A percentile compares a stretch with the other conserved stretches of the same genome.
These are phyloP conservation scores for Rhynchomys soricoides DNA, from an alignment of 2,113 vertebrate genomes.

Conservation along the genomic window DNA sequence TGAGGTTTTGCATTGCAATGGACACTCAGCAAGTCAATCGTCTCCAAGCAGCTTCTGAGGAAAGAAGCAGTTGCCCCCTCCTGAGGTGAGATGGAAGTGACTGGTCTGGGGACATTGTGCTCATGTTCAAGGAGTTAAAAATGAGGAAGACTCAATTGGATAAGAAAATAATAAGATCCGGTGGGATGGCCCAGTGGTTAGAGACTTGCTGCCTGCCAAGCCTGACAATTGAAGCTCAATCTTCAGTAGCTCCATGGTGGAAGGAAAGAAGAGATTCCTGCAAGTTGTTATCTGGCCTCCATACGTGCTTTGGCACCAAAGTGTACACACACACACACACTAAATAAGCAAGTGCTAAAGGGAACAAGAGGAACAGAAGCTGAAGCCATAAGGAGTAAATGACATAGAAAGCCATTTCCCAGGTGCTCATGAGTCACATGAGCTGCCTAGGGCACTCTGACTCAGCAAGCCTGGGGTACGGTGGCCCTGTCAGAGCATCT, in stretches of 20 bases:
- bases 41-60: not conserved
- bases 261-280: not conserved
- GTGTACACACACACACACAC: not conserved
- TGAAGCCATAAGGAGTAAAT: not conserved
- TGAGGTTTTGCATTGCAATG: not conserved
- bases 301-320: too few species aligned
- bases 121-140: not conserved
- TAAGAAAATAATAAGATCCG: not conserved
- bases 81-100: not conserved
- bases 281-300: not conserved
- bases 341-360: too few species aligned
- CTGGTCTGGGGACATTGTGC: not conserved
- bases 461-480: not conserved
- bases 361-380: not conserved
- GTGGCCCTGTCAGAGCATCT: not conserved
- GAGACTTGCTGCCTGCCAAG: not conserved
- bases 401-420: not conserved
- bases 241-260: too few species aligned
- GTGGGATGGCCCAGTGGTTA: not conserved
- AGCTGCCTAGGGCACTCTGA: not conserved
- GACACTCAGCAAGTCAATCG: not conserved
- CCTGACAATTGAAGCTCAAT: too few species aligned
- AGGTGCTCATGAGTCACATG: rapidly evolving
- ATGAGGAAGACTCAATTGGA: not conserved
- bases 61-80: not conserved